Conservation (phyloP, 2,888 invertebrate species). For the Eutolmus rufibarbis region DNA sequence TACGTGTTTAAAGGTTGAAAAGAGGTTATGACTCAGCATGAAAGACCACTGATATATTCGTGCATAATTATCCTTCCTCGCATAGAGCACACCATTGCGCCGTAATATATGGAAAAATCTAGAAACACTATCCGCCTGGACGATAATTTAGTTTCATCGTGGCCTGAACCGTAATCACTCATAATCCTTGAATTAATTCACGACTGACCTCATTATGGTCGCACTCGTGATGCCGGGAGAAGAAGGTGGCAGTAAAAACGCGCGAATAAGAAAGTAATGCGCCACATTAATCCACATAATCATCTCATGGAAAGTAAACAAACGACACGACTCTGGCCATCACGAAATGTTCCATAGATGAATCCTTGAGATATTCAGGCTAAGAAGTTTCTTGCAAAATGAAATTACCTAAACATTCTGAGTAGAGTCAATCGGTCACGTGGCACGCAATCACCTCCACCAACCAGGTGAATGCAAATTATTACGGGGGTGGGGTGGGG, state of each 20-base stretch:
- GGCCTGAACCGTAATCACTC: constrained; percentile 43
- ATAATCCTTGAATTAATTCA: constrained; percentile 48
- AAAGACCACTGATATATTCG: not conserved
- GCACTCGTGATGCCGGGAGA: constrained; percentile 9
- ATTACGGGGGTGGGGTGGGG: not conserved
- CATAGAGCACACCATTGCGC: not conserved
- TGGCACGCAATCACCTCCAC: constrained; percentile 44
- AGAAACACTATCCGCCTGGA: constrained; percentile 38
- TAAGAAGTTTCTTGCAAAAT: constrained; percentile 29
- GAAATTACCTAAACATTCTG: constrained; percentile 30
- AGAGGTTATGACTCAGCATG: not conserved
- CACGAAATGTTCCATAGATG: constrained; percentile 45
- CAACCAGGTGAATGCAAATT: constrained; percentile 45
- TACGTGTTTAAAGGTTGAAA: not conserved
- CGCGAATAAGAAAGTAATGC: constrained; percentile 42
- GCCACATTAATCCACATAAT: constrained; percentile 36
- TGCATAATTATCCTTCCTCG: not conserved
- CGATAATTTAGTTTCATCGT: constrained; percentile 44
- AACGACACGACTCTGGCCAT: constrained; percentile 46
- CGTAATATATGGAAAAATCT: not conserved
- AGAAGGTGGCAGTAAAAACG: constrained; percentile 22
- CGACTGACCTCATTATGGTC: constrained; percentile 46
- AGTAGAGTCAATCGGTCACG: constrained; percentile 43
- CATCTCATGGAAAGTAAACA: constrained; percentile 40
- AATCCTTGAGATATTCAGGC: constrained; percentile 44